Evolutionary conservation across 2,797 vertebrate genomes (phyloP).

Genomic region (Pyrrhura leucotis): DNA sequence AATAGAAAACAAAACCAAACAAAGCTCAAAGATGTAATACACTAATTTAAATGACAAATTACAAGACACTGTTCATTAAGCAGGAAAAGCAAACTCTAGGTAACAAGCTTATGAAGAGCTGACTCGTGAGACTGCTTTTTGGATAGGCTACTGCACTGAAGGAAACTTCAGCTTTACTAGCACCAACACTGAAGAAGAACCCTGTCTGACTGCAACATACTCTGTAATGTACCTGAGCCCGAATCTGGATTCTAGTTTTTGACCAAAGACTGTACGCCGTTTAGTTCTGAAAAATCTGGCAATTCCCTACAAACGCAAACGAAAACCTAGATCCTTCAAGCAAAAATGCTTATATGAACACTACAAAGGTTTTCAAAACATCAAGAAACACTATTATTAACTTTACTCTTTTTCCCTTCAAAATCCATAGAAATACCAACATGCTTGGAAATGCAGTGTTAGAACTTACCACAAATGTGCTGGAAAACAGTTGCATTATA

Average conservation of each 20-base stretch:
- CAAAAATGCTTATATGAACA: background rate
- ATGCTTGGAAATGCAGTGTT: background rate
- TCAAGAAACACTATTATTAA: background rate
- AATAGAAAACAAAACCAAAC: background rate
- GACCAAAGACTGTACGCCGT: background rate
- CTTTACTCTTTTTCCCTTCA: background rate
- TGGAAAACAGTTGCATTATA: slow-evolving; percentile 93
- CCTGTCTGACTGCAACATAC: background rate
- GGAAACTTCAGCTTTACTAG: background rate
- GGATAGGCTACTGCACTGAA: background rate
- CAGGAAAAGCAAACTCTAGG: background rate
- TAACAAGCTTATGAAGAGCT: background rate
- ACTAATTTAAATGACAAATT: background rate
- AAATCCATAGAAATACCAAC: background rate
- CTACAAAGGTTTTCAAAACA: background rate
- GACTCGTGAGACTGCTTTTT: background rate
- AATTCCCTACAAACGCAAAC: background rate
- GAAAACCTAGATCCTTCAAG: background rate
- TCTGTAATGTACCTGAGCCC: background rate
- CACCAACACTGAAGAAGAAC: background rate
- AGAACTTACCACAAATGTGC: slow-evolving; percentile 92
- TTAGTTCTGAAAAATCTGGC: background rate
- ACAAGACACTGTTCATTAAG: background rate
- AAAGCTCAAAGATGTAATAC: background rate
- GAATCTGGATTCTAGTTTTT: background rate